Evolutionary conservation across 2,797 vertebrate species (phyloP), one percentile per base, ranked within the genome.

Genomic region (Melanotaenia trifasciata): DNA sequence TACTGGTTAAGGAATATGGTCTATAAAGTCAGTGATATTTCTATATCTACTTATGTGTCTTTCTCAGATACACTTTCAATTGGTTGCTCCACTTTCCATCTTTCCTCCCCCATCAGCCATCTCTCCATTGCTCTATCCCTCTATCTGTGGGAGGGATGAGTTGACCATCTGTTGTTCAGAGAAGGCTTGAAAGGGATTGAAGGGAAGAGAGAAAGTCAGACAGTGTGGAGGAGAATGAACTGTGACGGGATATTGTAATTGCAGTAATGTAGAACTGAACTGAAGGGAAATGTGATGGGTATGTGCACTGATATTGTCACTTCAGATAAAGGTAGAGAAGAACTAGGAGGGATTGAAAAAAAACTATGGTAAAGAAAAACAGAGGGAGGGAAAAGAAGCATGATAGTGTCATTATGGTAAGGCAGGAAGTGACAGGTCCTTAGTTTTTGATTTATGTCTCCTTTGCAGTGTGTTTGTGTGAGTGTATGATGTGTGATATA

Each of bases 141-240:
- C 75, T 87, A 80, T 87, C 87, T 84, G 79, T 85, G 83, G 85
- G 88, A 85, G 87, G 87, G 90, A 90, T 89, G 87, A 89, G 84
- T 79, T 88, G 91, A 89, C 90, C 88, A 93, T 93, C 90, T 92
- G 90, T 90, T 92, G 92, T 90, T 88, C 80, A 72, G 83, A 73
- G 74, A 84, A 86, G 74, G 84, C 84, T 85, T 80, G 82, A 86
- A 69, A 84, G 75, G 80, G 87, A 91, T 87, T 85, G 84, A 84
- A 75, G 57, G 76, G 73, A 67, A 71, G 67, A 71, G 78, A 79
- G 57, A 59, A 64, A 79, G 81, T 47, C 36, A 69, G 56, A 70
- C 56, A 62, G 72, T 57, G 75, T 33, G 66, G 62, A 72, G 71
- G 51, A 65, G 63, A 79, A 71, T 4, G 10, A 69, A 60, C 40